Evolutionary conservation across 2,113 vertebrate species (phyloP), one percentile per base, ranked within the genome.

Genomic region (Myotis yumanensis): DNA sequence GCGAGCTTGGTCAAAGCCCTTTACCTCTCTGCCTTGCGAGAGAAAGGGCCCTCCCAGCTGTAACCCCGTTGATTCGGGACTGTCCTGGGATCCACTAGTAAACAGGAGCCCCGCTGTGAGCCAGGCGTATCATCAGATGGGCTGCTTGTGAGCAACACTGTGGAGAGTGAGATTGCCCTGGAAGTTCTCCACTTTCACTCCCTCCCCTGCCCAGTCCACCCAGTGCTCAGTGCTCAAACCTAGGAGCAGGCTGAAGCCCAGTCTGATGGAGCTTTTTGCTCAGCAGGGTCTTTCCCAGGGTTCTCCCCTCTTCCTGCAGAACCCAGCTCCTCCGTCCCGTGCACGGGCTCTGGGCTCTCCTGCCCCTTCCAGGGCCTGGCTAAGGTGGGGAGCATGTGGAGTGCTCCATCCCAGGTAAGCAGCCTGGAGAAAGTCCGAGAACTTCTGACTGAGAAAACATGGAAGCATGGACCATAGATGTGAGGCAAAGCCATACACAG

Each of bases 1-100:
- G 52, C 7, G 20, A 28, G 52, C 59, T 90, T 82, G 40, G 40
- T n/a, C 48, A 86, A 89, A 87, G n/a, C 25, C 16, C 35, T 93
- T 89, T n/a, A 40, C 37, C 20, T 48, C 52, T 54, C 4, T 51
- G 43, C 18, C 28, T 75, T 87, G 4, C 20, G 90, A 64, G 57
- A 73, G 57, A 85, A 87, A 93, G 37, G 1, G 17, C 25, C 35
- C 68, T 91, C 81, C 59, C 68, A 64, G 5, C 23, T 46, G 7
- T 30, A 28, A 79, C 30, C 4, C 22, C 77, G 25, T 59, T 32
- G 54, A 91, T 59, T 48, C 92, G 37, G 12, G 54, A 43, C 46
- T 48, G 23, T 79, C 54, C 25, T 73, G n/a, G 43, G 71, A 62
- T 46, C 89, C 73, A 66, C 72, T 30, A 25, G 91, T 66, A 46